phyloP scores from a whole-genome alignment of 1,140 invertebrate species.

The Anastatus disparis region DNA sequence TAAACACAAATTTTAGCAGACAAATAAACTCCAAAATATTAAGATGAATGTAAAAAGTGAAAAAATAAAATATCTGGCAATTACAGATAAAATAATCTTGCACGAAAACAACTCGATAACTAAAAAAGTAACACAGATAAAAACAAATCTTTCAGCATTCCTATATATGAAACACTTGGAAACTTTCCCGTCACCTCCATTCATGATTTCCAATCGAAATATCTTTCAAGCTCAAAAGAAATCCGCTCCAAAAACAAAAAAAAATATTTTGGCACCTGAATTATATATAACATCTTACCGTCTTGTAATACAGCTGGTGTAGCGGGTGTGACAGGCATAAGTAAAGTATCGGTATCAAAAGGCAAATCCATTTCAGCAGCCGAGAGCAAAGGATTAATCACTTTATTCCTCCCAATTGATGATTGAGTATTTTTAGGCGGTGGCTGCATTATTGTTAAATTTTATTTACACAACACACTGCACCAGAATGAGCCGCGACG shows the following conservation, averaged over 20 bases:
- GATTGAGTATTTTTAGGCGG: background rate
- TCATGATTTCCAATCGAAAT: too few species aligned
- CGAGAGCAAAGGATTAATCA: constrained; percentile 63
- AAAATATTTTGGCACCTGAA: constrained; percentile 26
- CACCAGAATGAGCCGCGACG: background rate
- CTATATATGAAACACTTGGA: too few species aligned
- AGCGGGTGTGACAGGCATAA: constrained; percentile 63
- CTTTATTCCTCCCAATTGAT: constrained; percentile 45
- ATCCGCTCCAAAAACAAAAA: constrained; percentile 2
- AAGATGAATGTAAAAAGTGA: too few species aligned
- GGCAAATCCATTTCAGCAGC: constrained; percentile 61
- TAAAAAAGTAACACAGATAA: too few species aligned
- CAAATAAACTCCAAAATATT: too few species aligned
- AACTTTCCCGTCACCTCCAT: too few species aligned
- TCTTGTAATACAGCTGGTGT: constrained; percentile 57
- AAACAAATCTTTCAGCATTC: too few species aligned
- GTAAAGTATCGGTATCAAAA: constrained; percentile 58
- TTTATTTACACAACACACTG: constrained; percentile 18
- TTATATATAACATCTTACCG: constrained; percentile 52
- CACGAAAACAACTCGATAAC: too few species aligned
- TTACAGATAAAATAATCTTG: too few species aligned
- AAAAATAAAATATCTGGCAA: too few species aligned
- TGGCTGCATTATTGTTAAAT: background rate
- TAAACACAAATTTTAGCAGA: too few species aligned
- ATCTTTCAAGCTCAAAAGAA: too few species aligned